A percentile compares a stretch with the other conserved stretches of the same genome.
Conservation (phyloP, 2,888 invertebrate genomes). For the Thera britannica region DNA sequence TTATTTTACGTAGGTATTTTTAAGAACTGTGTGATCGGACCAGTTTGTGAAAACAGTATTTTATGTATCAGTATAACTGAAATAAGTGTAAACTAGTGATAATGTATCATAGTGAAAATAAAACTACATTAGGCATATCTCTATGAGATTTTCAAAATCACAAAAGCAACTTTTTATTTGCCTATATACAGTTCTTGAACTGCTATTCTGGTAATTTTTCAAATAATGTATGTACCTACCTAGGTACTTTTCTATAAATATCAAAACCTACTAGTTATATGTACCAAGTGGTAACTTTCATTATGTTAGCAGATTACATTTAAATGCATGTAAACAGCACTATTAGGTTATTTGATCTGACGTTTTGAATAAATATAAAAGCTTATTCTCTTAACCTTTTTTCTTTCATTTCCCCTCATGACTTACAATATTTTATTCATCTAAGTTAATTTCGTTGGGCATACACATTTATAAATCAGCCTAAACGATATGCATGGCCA, state of each 20-base stretch:
- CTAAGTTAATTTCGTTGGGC: too few relatives aligned
- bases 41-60: conserved; percentile 68
- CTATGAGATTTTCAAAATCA: conserved; percentile 49
- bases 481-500: neutral
- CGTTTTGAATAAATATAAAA: conserved; percentile 44
- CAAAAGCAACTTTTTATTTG: conserved; percentile 43
- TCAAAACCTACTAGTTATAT: conserved; percentile 29
- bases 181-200: conserved; percentile 50
- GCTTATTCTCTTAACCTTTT: conserved; percentile 43
- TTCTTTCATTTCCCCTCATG: conserved; percentile 20
- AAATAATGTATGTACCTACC: conserved; percentile 26
- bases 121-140: conserved; percentile 63
- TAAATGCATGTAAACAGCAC: conserved; percentile 35
- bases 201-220: conserved; percentile 44
- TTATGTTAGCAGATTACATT: conserved; percentile 25
- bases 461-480: too few relatives aligned
- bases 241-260: conserved; percentile 15
- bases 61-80: conserved; percentile 73
- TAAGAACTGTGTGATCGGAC: conserved; percentile 64
- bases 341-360: conserved; percentile 44
- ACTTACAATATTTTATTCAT: neutral
- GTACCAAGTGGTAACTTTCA: conserved; percentile 25
- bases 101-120: conserved; percentile 50
- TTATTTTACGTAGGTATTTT: conserved; percentile 73
- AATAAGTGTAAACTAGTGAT: conserved; percentile 53